A percentile compares a stretch with the other conserved stretches of the same genome.
phyloP scores from a whole-genome alignment of 2,888 invertebrate genomes.

The Callyntrura guangdongensis region DNA sequence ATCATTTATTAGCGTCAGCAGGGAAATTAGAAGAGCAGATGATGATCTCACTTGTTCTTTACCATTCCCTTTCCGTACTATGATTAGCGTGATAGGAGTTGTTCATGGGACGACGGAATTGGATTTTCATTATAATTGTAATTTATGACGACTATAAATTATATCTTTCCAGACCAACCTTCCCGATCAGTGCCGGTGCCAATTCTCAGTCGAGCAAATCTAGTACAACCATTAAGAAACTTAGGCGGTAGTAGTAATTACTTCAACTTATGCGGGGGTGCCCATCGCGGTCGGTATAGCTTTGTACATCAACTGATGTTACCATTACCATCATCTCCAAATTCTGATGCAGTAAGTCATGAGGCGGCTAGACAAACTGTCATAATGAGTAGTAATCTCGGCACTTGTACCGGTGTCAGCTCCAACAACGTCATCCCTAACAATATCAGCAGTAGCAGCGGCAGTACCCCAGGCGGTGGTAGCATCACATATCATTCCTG shows the following conservation, averaged over 20 bases:
- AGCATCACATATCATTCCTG: conserved; percentile 68
- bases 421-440: conserved; percentile 40
- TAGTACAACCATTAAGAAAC: conserved; percentile 54
- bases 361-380: conserved; percentile 20
- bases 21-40: conserved; percentile 16
- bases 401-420: conserved; percentile 26
- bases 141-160: conserved; percentile 26
- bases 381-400: conserved; percentile 37
- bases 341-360: neutral
- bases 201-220: conserved; percentile 49
- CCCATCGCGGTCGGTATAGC: conserved; percentile 60
- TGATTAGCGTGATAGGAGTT: neutral
- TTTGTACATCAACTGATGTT: conserved; percentile 70
- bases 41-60: neutral
- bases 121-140: neutral
- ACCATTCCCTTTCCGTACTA: neutral
- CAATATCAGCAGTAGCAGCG: conserved; percentile 49
- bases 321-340: conserved; percentile 16
- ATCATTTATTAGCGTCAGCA: conserved; percentile 20
- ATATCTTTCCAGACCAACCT: conserved; percentile 54
- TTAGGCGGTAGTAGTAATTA: conserved; percentile 50
- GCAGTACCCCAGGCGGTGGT: conserved; percentile 58
- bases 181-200: conserved; percentile 64
- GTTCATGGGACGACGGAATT: neutral
- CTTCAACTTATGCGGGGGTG: conserved; percentile 41